Evolutionary conservation across 2,888 invertebrate genomes (phyloP).

Genomic region (Pammene fasciana): DNA sequence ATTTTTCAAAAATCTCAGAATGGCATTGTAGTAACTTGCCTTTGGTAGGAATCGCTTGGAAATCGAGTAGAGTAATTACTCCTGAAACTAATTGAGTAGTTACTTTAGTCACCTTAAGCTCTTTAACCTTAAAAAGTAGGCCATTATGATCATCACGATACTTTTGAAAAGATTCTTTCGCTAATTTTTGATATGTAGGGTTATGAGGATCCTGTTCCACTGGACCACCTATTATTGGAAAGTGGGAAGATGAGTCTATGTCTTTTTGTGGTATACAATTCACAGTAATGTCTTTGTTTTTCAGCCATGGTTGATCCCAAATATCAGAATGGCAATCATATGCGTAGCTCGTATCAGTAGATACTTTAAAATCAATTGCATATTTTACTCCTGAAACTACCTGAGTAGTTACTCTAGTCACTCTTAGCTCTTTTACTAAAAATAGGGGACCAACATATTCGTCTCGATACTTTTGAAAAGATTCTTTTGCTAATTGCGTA

Average conservation of each 20-base stretch:
- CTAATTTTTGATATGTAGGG: constrained; percentile 29
- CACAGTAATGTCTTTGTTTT: constrained; percentile 47
- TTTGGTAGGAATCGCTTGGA: too few species aligned
- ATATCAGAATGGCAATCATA: constrained; percentile 47
- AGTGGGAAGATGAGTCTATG: neutral
- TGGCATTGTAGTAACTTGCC: too few species aligned
- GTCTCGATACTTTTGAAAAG: constrained; percentile 52
- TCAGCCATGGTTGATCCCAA: constrained; percentile 47
- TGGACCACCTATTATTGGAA: constrained; percentile 16
- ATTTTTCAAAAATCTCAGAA: too few species aligned
- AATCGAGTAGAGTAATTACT: too few species aligned
- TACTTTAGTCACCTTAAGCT: too few species aligned
- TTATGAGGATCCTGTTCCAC: neutral
- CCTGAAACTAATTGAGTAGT: too few species aligned
- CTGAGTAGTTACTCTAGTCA: constrained; percentile 64
- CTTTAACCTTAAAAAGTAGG: too few species aligned
- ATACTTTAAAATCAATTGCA: constrained; percentile 55
- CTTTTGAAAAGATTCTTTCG: constrained; percentile 37
- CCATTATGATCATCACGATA: neutral
- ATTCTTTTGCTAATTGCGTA: constrained; percentile 54
- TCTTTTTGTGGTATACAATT: constrained; percentile 44
- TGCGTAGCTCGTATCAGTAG: constrained; percentile 50
- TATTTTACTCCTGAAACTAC: constrained; percentile 74
- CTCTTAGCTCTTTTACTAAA: constrained; percentile 49
- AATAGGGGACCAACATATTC: neutral